Percentiles rank a stretch among this genome's conserved stretches.
These are phyloP conservation scores for Crotalus horridus DNA, from an alignment of 2,113 vertebrate genomes.

Conservation along the genomic window DNA sequence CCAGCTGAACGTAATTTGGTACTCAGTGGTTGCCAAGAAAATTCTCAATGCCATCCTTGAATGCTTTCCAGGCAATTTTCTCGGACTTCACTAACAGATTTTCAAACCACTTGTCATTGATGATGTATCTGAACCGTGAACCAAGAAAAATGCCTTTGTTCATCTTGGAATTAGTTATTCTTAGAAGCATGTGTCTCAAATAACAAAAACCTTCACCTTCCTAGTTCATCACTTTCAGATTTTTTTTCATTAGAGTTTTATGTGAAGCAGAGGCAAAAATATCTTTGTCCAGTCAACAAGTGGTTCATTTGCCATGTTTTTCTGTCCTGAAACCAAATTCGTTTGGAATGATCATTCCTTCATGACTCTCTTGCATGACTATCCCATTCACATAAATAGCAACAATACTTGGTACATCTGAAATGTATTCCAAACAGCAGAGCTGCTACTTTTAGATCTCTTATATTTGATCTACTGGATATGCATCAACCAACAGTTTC, in stretches of 20 bases:
- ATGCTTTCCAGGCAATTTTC: neutral
- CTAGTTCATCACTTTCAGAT: neutral
- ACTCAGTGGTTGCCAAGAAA: neutral
- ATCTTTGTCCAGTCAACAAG: neutral
- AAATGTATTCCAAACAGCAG: neutral
- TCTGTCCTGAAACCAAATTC: neutral
- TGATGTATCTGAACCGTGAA: neutral
- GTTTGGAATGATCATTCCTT: neutral
- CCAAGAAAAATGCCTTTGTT: neutral
- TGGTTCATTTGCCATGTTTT: neutral
- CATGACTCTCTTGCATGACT: neutral
- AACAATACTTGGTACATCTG: neutral
- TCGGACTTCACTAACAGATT: neutral
- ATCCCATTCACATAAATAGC: neutral
- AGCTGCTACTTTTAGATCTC: neutral
- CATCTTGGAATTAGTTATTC: neutral
- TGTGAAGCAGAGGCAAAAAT: neutral
- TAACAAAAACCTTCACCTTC: neutral
- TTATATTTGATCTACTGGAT: neutral
- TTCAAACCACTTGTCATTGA: neutral
- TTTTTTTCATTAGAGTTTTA: neutral
- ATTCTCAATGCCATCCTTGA: neutral
- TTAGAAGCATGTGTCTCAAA: neutral
- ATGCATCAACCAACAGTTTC: neutral
- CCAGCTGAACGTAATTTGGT: neutral